Evolutionary conservation across 2,888 invertebrate genomes (phyloP).

Genomic region (Ctenicera cuprea): DNA sequence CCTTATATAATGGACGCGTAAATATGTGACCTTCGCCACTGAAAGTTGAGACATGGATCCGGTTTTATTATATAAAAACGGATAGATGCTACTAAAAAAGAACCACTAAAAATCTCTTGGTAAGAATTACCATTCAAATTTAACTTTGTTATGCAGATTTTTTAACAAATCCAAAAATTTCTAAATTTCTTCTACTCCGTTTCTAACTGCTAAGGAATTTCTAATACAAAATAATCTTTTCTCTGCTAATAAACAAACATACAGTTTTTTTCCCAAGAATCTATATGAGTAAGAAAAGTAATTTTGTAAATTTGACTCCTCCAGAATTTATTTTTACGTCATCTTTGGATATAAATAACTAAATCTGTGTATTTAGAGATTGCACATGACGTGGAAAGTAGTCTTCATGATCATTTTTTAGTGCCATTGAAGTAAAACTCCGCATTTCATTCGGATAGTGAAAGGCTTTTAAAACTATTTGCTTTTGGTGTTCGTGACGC

Average conservation of each 20-base stretch:
- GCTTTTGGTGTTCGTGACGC: conserved; percentile 13
- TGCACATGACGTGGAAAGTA: neutral
- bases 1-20: too few relatives aligned
- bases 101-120: too few relatives aligned
- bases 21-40: too few relatives aligned
- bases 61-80: too few relatives aligned
- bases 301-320: conserved; percentile 5
- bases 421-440: conserved; percentile 9
- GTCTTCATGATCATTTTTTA: conserved; percentile 10
- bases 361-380: conserved; percentile 1
- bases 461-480: conserved; percentile 11
- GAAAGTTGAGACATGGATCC: too few relatives aligned
- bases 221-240: neutral
- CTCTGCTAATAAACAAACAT: neutral
- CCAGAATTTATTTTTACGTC: conserved; percentile 2
- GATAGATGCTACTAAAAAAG: too few relatives aligned
- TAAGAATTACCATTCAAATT: too few relatives aligned
- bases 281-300: conserved; percentile 2
- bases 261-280: neutral
- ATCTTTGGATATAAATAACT: neutral
- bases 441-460: neutral
- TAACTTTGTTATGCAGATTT: too few relatives aligned
- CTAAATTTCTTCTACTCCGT: too few relatives aligned
- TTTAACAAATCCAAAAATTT: too few relatives aligned
- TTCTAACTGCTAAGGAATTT: too few relatives aligned